phyloP scores from a whole-genome alignment of 2,113 vertebrate genomes.

The Gnathonemus echidnorhynchus region DNA sequence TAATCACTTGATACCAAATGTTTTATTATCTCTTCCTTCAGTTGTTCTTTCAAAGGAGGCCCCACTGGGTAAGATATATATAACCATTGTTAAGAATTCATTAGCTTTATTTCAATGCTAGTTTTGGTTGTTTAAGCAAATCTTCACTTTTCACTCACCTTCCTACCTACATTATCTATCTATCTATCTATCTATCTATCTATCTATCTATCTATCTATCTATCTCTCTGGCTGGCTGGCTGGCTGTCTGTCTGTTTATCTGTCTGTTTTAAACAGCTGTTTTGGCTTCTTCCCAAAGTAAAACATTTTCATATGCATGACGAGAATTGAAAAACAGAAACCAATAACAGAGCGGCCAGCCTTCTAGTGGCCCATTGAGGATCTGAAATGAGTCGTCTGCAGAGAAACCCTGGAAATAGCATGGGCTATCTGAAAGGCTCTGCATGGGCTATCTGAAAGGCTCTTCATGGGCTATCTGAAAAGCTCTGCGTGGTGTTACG shows the following conservation, averaged over 20 bases:
- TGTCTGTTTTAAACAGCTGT: neutral
- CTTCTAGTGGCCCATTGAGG: neutral
- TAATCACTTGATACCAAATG: neutral
- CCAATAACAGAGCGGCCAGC: neutral
- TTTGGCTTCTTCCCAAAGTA: neutral
- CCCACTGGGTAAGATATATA: neutral
- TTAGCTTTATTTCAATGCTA: neutral
- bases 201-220: neutral
- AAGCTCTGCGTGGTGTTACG: neutral
- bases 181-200: neutral
- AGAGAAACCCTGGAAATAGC: neutral
- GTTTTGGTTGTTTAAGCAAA: neutral
- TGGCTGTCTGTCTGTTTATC: too few relatives aligned
- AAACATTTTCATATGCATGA: neutral
- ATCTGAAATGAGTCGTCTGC: neutral
- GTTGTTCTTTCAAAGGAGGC: neutral
- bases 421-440: neutral
- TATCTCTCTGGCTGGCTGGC: neutral
- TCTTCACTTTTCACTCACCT: neutral
- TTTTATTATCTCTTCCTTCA: neutral
- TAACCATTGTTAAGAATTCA: neutral
- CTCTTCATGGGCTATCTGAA: neutral
- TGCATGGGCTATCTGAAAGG: neutral
- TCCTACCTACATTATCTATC: too few relatives aligned
- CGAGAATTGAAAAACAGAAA: neutral